These are phyloP conservation scores for Carlito syrichta DNA, from an alignment of 2,113 vertebrate species.

Conservation along the genomic window DNA sequence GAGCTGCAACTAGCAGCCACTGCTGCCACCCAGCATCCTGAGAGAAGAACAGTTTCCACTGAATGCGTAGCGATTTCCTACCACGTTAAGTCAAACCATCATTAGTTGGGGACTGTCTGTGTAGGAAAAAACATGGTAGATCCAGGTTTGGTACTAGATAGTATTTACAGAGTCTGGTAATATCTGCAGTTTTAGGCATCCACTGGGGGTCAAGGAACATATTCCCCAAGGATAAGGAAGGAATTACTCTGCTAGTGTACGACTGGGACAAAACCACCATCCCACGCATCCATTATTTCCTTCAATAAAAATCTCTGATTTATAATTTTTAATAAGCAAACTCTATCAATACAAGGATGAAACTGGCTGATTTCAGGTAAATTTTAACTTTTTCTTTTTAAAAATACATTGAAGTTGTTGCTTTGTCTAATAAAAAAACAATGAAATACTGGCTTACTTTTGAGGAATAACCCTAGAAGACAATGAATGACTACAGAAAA, in stretches of 20 bases:
- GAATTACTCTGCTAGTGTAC: background rate
- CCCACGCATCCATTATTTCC: background rate
- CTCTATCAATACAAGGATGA: background rate
- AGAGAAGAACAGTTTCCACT: background rate
- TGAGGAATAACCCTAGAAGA: background rate
- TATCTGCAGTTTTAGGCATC: background rate
- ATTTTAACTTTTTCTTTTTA: background rate
- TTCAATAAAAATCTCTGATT: background rate
- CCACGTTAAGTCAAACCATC: background rate
- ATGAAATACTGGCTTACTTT: conserved; percentile 16
- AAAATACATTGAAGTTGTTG: background rate
- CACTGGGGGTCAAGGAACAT: background rate
- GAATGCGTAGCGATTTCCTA: background rate
- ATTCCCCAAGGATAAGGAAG: background rate
- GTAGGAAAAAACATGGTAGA: background rate
- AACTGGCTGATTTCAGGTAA: conserved; percentile 7
- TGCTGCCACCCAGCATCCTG: no score
- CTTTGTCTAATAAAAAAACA: background rate
- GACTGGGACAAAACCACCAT: background rate
- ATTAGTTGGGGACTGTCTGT: background rate
- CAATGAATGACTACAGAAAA: background rate
- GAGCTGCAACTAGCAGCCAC: no score
- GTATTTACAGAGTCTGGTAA: background rate
- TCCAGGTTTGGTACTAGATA: no score
- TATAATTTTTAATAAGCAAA: background rate